Percentiles rank a stretch among this genome's conserved stretches.
These are phyloP conservation scores for Clarias fuscus DNA, from an alignment of 2,797 vertebrate genomes.

Conservation along the genomic window DNA sequence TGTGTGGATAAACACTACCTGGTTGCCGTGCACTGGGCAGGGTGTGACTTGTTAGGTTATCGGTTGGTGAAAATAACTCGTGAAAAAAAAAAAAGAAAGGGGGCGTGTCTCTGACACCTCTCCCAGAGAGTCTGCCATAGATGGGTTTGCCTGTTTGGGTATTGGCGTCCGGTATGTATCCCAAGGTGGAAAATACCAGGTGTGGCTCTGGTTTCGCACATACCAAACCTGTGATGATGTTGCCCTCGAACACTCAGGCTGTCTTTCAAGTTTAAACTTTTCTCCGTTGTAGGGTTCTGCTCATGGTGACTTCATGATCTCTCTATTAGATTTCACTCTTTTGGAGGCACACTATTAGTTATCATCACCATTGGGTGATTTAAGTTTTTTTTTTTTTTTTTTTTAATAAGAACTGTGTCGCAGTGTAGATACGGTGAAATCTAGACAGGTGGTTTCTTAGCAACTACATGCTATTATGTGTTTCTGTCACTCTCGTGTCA, in stretches of 20 bases:
- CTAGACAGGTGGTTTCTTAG: conserved; percentile 80
- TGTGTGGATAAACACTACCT: conserved; percentile 38
- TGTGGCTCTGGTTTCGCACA: conserved; percentile 23
- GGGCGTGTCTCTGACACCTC: conserved; percentile 45
- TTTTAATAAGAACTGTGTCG: conserved; percentile 57
- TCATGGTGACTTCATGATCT: conserved; percentile 6
- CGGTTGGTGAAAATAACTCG: conserved; percentile 34
- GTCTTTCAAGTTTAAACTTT: not conserved
- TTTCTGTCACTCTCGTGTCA: conserved; percentile 71
- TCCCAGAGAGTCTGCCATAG: conserved; percentile 33
- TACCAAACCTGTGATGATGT: conserved; percentile 35
- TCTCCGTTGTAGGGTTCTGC: not conserved
- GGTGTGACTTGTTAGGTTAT: conserved; percentile 40
- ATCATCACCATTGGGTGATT: conserved; percentile 50
- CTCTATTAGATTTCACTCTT: conserved; percentile 16
- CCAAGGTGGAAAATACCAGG: conserved; percentile 33
- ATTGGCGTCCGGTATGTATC: conserved; percentile 12
- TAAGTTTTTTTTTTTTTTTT: not conserved
- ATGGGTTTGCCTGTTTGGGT: conserved; percentile 30
- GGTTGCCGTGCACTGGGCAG: conserved; percentile 38
- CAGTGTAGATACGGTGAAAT: conserved; percentile 67
- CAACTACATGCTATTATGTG: conserved; percentile 75
- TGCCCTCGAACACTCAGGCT: not conserved
- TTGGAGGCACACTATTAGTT: conserved; percentile 58
- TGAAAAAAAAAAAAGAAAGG: not conserved